Percentiles rank a stretch among this genome's conserved stretches.
Evolutionary conservation across 1,140 invertebrate species (phyloP).

Genomic region (Bombus cullumanus): DNA sequence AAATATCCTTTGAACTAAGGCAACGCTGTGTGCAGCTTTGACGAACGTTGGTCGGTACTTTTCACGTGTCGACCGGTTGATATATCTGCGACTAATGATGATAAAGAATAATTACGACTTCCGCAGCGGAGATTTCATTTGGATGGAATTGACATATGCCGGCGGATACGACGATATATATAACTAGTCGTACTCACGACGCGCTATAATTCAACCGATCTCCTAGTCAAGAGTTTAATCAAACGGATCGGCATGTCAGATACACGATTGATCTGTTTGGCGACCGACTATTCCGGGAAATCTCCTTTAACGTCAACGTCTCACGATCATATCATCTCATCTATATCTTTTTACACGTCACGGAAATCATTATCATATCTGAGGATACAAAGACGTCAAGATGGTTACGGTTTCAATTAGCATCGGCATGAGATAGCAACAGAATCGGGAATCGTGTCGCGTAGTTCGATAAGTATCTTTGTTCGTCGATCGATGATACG

Average conservation of each 20-base stretch:
- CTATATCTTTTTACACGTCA: not conserved
- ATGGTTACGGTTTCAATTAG: not conserved
- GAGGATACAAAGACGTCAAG: too few species aligned
- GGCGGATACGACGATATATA: not conserved
- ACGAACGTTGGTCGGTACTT: conserved; percentile 41
- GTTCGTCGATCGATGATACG: not conserved
- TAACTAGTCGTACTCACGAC: not conserved
- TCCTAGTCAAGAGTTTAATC: conserved; percentile 11
- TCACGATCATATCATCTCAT: not conserved
- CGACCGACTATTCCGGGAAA: not conserved
- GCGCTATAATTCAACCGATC: conserved; percentile 44
- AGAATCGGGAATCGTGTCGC: not conserved
- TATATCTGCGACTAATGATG: conserved; percentile 63
- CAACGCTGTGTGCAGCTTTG: not conserved
- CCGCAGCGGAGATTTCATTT: conserved; percentile 43
- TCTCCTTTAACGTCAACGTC: not conserved
- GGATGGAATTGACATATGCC: conserved; percentile 15
- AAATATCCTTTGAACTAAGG: conserved; percentile 17
- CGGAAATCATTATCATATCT: not conserved
- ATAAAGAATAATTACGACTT: conserved; percentile 61
- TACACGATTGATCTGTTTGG: not conserved
- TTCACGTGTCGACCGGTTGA: conserved; percentile 58
- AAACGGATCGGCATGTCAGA: not conserved
- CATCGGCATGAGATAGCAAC: not conserved
- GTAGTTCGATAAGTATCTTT: not conserved